These are phyloP conservation scores for Lichenostomus cassidix DNA, from an alignment of 2,113 vertebrate genomes.

Conservation along the genomic window DNA sequence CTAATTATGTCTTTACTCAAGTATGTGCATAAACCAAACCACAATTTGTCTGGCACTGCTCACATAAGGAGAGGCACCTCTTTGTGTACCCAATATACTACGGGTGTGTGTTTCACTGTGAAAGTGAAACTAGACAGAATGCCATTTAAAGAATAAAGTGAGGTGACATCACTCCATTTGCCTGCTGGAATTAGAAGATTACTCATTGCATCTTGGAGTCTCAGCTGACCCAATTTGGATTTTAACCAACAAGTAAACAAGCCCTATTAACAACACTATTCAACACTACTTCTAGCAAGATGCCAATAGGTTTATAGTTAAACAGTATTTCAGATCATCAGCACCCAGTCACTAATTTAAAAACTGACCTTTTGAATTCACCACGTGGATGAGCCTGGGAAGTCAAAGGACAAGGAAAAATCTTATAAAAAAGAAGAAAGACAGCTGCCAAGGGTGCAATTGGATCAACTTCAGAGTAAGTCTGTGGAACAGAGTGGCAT, in stretches of 20 bases:
- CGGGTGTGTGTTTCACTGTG: slow-evolving; percentile 3
- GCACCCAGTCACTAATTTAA: slow-evolving; percentile 19
- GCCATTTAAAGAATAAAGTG: slow-evolving; percentile 31
- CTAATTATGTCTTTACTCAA: neutral
- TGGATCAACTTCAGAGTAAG: slow-evolving; percentile 71
- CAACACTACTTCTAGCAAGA: slow-evolving; percentile 38
- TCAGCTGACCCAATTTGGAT: slow-evolving; percentile 62
- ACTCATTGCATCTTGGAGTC: slow-evolving; percentile 30
- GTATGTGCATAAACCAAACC: neutral
- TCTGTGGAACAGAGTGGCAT: slow-evolving; percentile 64
- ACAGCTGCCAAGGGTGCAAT: slow-evolving; percentile 71
- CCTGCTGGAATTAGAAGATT: slow-evolving; percentile 56
- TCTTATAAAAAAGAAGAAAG: slow-evolving; percentile 66
- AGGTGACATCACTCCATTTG: slow-evolving; percentile 53
- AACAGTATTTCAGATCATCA: slow-evolving; percentile 27
- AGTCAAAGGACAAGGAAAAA: slow-evolving; percentile 61
- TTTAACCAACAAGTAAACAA: slow-evolving; percentile 68
- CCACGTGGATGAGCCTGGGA: neutral
- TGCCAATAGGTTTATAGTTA: slow-evolving; percentile 15
- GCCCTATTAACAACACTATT: slow-evolving; percentile 54
- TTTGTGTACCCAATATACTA: neutral
- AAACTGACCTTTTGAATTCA: slow-evolving; percentile 44
- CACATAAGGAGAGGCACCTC: neutral
- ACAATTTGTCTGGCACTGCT: neutral
- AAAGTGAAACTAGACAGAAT: slow-evolving; percentile 63